Percentiles rank a stretch among this genome's conserved stretches.
phyloP scores from a whole-genome alignment of 1,140 invertebrate species.

The Drosophila pandora region DNA sequence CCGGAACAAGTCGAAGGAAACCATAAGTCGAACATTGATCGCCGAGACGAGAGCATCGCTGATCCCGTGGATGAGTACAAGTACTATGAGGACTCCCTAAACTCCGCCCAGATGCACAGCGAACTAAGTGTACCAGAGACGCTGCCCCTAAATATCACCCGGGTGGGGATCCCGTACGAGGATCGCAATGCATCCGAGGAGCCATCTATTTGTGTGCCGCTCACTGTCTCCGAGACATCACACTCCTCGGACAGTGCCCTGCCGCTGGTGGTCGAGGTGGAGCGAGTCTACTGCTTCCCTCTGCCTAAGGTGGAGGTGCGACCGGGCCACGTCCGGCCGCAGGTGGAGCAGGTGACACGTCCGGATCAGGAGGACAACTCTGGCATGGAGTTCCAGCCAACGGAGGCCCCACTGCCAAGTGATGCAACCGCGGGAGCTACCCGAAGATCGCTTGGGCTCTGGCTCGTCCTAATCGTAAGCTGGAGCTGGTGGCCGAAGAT shows the following conservation, averaged over 20 bases:
- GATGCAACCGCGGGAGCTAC: constrained; percentile 8
- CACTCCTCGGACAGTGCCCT: constrained; percentile 41
- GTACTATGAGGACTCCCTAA: constrained; percentile 53
- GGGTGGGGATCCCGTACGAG: constrained; percentile 72
- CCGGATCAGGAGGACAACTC: constrained; percentile 14
- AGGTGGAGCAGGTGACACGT: constrained; percentile 24
- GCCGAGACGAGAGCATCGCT: constrained; percentile 44
- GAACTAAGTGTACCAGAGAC: constrained; percentile 67
- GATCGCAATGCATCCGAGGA: constrained; percentile 69
- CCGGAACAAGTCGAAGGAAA: constrained; percentile 29
- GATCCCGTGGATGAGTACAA: constrained; percentile 56
- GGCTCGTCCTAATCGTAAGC: constrained; percentile 1
- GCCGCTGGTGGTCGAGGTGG: constrained; percentile 62
- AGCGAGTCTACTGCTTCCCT: constrained; percentile 76
- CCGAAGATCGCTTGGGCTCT: background rate
- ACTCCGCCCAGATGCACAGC: constrained; percentile 64
- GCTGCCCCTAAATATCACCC: constrained; percentile 66
- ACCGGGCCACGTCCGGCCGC: constrained; percentile 36
- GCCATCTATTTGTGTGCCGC: constrained; percentile 72
- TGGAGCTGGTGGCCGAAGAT: constrained; percentile 5
- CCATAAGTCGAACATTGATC: constrained; percentile 36
- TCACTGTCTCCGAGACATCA: constrained; percentile 63
- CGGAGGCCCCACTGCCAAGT: constrained; percentile 15
- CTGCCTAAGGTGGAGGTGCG: constrained; percentile 69
- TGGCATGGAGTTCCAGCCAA: constrained; percentile 29